Evolutionary conservation across 2,797 vertebrate species (phyloP).

Genomic region (Aselliscus stoliczkanus): DNA sequence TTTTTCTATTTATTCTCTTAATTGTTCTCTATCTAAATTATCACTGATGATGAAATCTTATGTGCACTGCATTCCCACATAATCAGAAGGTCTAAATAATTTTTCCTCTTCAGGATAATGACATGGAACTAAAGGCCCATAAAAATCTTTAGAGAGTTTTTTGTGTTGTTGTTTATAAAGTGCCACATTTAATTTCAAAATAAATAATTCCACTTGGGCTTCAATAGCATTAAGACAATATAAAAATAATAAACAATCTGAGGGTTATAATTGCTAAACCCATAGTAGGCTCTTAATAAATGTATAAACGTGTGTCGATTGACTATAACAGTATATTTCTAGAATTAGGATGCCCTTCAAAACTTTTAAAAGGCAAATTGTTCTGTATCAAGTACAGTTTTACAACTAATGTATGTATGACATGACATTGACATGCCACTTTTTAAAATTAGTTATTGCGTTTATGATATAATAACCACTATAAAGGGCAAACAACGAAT

Average conservation of each 20-base stretch:
- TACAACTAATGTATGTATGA: neutral
- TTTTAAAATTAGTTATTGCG: conserved; percentile 30
- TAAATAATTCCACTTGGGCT: conserved; percentile 41
- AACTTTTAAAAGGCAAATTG: neutral
- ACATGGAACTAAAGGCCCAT: conserved; percentile 57
- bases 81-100: conserved; percentile 67
- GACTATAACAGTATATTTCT: neutral
- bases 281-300: neutral
- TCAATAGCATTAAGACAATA: conserved; percentile 1
- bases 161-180: neutral
- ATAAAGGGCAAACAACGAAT: conserved; percentile 50
- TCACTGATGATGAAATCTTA: conserved; percentile 68
- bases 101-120: conserved; percentile 61
- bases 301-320: neutral
- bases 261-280: neutral
- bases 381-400: neutral
- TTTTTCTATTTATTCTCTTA: conserved; percentile 74
- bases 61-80: conserved; percentile 47
- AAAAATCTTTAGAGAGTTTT: conserved; percentile 40
- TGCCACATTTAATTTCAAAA: conserved; percentile 49
- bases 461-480: neutral
- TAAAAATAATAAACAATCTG: conserved; percentile 16
- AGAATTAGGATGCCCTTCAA: neutral
- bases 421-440: conserved; percentile 15
- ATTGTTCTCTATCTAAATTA: conserved; percentile 71